phyloP scores from a whole-genome alignment of 1,140 invertebrate genomes.

The Drosophila neocordata region DNA sequence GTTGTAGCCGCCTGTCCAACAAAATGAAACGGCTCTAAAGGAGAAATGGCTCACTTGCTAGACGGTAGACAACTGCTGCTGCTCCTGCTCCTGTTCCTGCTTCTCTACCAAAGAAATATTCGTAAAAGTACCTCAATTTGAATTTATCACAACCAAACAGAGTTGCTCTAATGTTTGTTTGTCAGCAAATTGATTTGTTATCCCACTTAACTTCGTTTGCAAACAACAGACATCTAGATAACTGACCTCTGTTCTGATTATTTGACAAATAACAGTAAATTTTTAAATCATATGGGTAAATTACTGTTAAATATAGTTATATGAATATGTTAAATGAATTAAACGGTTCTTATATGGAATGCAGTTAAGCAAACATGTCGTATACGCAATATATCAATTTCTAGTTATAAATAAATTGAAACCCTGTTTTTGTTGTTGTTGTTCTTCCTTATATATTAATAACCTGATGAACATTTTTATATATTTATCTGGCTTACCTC shows the following conservation, averaged over 20 bases:
- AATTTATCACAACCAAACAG: constrained; percentile 2
- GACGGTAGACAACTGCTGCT: constrained; percentile 14
- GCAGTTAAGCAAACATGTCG: too few species aligned
- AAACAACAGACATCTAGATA: background rate
- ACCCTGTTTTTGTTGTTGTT: too few species aligned
- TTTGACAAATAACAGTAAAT: too few species aligned
- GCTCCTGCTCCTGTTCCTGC: too few species aligned
- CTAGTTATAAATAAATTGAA: background rate
- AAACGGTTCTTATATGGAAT: too few species aligned
- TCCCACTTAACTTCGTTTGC: constrained; percentile 15
- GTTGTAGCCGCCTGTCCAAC: constrained; percentile 9
- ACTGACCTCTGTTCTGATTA: too few species aligned
- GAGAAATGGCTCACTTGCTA: constrained; percentile 24
- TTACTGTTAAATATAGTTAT: too few species aligned
- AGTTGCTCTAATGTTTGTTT: constrained; percentile 12
- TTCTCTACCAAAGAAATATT: constrained; percentile 7
- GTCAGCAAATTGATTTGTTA: constrained; percentile 49
- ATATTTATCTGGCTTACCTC: background rate
- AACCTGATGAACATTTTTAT: background rate
- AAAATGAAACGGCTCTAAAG: constrained; percentile 1
- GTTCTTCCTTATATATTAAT: background rate
- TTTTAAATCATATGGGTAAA: too few species aligned
- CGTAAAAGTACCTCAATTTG: constrained; percentile 2
- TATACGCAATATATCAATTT: too few species aligned
- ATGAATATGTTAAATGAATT: too few species aligned